These are phyloP conservation scores for Apostichopus leukothele DNA, from an alignment of 53 echinoderm and acorn worm genomes.

Conservation along the genomic window DNA sequence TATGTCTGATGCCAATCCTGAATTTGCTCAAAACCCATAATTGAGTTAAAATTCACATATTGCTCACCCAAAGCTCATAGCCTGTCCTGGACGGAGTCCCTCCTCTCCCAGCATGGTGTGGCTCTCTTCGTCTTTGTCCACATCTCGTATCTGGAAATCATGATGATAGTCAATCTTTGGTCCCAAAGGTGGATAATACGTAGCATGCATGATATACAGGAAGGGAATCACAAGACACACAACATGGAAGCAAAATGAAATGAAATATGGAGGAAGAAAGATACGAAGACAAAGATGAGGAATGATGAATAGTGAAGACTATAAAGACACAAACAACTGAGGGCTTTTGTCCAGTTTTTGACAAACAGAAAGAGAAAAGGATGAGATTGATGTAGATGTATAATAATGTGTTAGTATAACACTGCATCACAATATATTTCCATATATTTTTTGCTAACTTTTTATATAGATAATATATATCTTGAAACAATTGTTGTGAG, in stretches of 20 bases:
- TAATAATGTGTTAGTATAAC: no score
- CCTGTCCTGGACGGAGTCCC: constrained; percentile 71
- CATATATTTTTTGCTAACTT: no score
- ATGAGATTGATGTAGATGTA: no score
- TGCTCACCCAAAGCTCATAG: constrained; percentile 67
- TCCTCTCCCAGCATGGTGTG: constrained; percentile 92
- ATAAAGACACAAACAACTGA: not conserved
- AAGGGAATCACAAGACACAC: not conserved
- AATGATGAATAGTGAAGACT: not conserved
- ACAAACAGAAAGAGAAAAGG: no score
- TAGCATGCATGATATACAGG: not conserved
- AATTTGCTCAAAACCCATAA: no score
- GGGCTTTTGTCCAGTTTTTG: no score
- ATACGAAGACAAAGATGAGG: not conserved
- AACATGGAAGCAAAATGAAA: constrained; percentile 9
- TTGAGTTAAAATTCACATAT: no score
- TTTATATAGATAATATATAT: no score
- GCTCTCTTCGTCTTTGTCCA: constrained; percentile 79
- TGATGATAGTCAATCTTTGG: not conserved
- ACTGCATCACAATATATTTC: no score
- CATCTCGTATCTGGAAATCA: constrained; percentile 88
- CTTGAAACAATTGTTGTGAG: no score
- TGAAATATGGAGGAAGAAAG: constrained; percentile 13
- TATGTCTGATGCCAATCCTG: no score
- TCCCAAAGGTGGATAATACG: not conserved